Evolutionary conservation across 2,888 invertebrate species (phyloP), one percentile per base, ranked within the genome.

Genomic region (Cybosia mesomella): DNA sequence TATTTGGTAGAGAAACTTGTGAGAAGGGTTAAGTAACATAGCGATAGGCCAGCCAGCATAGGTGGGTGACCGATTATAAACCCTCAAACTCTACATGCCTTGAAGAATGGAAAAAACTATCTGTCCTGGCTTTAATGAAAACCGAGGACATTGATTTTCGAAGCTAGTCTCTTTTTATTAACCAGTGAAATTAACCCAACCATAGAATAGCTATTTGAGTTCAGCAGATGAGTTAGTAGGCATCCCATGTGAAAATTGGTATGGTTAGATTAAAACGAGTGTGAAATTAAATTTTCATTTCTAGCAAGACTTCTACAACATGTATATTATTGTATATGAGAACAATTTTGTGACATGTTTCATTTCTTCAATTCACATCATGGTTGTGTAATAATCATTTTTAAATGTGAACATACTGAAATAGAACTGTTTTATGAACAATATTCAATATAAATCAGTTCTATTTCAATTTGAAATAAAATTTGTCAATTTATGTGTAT

Each of bases 331-430:
- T 28, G n/a, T n/a, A n/a, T n/a, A 76, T 79, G 76, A 72, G 73
- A 81, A 77, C 73, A 73, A 76, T 72, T n/a, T n/a, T 76, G 68
- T 75, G 70, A 61, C 39, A 32, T 58, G 66, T 69, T 68, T 5
- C 58, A 65, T 61, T 77, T 72, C 68, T 75, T 72, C 22, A 21
- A 66, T 58, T 76, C 58, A 22, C 68, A 75, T 80, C 60, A 76
- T 63, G 79, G 77, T 80, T 73, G 80, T 74, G 75, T 80, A 55
- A 64, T 72, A 66, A 70, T 73, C 70, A 57, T 74, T 73, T 71
- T 2, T 28, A 28, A 28, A 28, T 28, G 28, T 28, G 64, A 76
- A 60, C 54, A 49, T 65, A 69, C 32, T 67, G 54, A 62, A 70
- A 64, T 68, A 66, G 55, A 36, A 69, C 59, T 68, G 68, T 77